Conservation (phyloP, 2,113 vertebrate species). For the Prunella himalayana region DNA sequence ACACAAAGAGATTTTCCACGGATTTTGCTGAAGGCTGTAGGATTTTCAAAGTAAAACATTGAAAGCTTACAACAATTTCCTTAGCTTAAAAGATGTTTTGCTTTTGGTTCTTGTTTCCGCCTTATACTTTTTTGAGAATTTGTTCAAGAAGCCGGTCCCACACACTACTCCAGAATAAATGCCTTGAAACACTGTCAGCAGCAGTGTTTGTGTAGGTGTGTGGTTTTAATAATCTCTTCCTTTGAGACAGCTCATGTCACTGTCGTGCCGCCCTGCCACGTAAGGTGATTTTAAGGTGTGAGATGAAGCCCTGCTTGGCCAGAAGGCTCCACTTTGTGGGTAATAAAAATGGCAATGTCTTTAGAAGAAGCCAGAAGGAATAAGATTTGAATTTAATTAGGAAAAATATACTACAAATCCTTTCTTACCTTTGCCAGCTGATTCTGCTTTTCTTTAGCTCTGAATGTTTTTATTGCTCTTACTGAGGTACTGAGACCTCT, state of each 20-base stretch:
- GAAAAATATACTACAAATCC: constrained; percentile 3
- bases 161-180: not conserved
- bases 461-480: not conserved
- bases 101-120: constrained; percentile 42
- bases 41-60: constrained; percentile 58
- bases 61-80: constrained; percentile 55
- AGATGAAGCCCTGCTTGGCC: not conserved
- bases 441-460: not conserved
- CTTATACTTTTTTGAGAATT: not conserved
- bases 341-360: not conserved
- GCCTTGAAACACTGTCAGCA: not conserved
- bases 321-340: not conserved
- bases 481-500: not conserved
- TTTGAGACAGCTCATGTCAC: not conserved
- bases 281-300: not conserved
- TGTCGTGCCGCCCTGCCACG: not conserved
- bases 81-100: constrained; percentile 36
- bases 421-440: not conserved
- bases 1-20: constrained; percentile 15
- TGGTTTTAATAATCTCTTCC: not conserved
- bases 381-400: not conserved
- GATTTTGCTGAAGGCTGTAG: constrained; percentile 44
- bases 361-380: not conserved
- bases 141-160: not conserved
- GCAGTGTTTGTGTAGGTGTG: constrained; percentile 8